Conservation (phyloP, 2,888 invertebrate genomes). For the Caenorhabditis sp. region DNA sequence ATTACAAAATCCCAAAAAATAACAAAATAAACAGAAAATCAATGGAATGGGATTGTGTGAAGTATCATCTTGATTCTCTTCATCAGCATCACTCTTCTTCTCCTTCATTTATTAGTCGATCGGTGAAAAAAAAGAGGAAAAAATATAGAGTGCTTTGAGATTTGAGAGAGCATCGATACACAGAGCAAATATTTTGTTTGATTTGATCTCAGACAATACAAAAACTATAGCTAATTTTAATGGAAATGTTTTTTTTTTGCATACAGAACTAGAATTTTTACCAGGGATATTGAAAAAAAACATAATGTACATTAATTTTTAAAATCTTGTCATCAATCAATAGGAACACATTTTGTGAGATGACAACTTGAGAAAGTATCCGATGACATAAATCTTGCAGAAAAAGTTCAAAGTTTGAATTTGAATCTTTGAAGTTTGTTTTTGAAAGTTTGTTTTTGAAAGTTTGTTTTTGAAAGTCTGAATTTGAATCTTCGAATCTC, state of each 20-base stretch:
- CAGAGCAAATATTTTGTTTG: neutral
- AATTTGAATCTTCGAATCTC: too few relatives aligned
- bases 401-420: too few relatives aligned
- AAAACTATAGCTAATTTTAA: neutral
- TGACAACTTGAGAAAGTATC: too few relatives aligned
- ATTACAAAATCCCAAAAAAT: neutral
- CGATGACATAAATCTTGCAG: too few relatives aligned
- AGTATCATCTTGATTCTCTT: slow-evolving; percentile 1
- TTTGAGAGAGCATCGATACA: neutral
- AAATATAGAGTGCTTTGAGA: neutral
- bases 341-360: too few relatives aligned
- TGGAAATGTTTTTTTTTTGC: neutral
- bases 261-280: too few relatives aligned
- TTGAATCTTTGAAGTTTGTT: too few relatives aligned
- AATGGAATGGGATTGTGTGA: slow-evolving; percentile 1
- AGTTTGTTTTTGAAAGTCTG: too few relatives aligned
- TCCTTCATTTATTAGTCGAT: slow-evolving; percentile 1
- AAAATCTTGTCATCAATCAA: too few relatives aligned
- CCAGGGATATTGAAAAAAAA: too few relatives aligned
- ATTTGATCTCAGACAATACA: slow-evolving; percentile 1
- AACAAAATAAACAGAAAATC: neutral
- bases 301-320: too few relatives aligned
- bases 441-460: too few relatives aligned
- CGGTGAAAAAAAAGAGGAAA: neutral
- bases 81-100: slow-evolving; percentile 2